Base-by-base conservation (phyloP, 2,113 vertebrate genomes). In the Sinosuthora webbiana region DNA sequence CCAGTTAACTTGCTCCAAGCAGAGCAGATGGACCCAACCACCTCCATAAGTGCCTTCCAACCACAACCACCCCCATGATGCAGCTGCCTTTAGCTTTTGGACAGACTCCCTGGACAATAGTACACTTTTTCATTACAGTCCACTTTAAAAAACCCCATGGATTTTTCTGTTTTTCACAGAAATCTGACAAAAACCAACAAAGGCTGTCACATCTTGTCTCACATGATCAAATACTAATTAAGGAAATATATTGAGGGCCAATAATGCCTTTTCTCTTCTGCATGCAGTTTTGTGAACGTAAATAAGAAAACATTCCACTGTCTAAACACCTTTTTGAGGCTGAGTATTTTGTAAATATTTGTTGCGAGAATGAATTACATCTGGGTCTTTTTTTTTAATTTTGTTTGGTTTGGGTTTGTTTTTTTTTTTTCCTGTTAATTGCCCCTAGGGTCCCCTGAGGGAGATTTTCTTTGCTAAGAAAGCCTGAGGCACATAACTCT, bases 91-190 rank as follows among this genome's bases (percentile, higher is more conserved):
- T 1, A n/a, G 16, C 9, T 75, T 88, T 70, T 25, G 14, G 33
- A 68, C 22, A 80, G 24, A 20, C 77, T 41, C 4, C 39, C 4
- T 11, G 17, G 15, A 9, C 28, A 41, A 56, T 1, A n/a, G 6
- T 2, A 15, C 4, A 0, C 11, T 14, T 39, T 52, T 27, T 41
- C 41, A 67, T 16, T 53, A 7, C 7, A 37, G 17, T 7, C 22
- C 31, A 21, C 16, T 5, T 37, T 1, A 39, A 42, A 42, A 47
- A 68, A 3, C 1, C 5, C 22, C 9, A 35, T 1, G 1, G 8
- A 27, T 52, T 60, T 45, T 45, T 56, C 13, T 16, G 3, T 37
- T 64, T 63, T 50, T 57, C 42, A 82, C 20, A 15, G 3, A 74
- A 31, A 7, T 28, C 24, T 0, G 0, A 22, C 3, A 5, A 81